Conservation (phyloP, 2,113 vertebrate genomes). For the Nansenia antarctica region DNA sequence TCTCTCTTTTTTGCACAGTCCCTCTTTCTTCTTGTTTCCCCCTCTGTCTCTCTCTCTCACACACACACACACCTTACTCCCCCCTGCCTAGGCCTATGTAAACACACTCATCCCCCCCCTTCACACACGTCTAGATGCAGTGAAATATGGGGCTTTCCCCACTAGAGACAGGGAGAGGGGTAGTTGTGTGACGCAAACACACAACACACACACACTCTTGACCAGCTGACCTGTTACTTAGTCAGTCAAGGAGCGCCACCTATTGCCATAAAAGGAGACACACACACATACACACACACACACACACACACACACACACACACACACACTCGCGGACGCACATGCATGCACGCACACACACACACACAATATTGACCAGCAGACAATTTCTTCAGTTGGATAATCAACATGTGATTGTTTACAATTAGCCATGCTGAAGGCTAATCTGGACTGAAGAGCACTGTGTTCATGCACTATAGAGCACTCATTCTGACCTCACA, state of each 20-base stretch:
- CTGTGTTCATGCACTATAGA: too few species aligned
- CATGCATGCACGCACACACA: too few species aligned
- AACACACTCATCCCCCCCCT: too few species aligned
- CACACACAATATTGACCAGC: too few species aligned
- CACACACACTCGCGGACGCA: too few species aligned
- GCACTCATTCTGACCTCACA: too few species aligned
- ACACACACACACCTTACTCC: not conserved
- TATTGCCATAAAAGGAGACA: constrained; percentile 35
- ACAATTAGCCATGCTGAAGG: too few species aligned
- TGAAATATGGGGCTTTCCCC: not conserved
- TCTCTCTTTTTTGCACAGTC: not conserved
- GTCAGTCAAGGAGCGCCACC: constrained; percentile 46
- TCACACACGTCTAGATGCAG: not conserved
- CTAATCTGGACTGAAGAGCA: too few species aligned
- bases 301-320: too few species aligned
- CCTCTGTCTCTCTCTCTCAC: not conserved
- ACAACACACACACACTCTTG: not conserved
- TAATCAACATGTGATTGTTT: too few species aligned
- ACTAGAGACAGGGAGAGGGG: not conserved
- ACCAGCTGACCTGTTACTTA: not conserved
- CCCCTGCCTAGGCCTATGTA: too few species aligned
- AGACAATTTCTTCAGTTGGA: too few species aligned
- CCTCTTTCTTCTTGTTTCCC: not conserved
- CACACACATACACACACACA: not conserved
- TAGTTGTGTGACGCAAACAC: not conserved